Base-by-base conservation (phyloP, 2,797 vertebrate species). In the Cynodonichthys magdalenae region DNA sequence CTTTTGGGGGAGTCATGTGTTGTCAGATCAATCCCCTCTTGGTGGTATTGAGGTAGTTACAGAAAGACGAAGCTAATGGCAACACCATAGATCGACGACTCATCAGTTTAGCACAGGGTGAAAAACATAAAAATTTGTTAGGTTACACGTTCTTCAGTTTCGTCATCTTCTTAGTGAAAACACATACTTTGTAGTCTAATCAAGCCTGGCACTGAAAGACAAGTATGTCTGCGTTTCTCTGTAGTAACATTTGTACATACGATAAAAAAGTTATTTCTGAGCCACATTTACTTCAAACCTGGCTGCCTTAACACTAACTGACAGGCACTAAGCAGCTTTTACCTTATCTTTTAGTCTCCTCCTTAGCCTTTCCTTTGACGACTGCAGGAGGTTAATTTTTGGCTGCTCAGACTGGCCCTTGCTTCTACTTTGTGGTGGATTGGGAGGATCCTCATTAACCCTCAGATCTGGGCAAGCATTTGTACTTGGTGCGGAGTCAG, bases 301-400 rank as follows among this genome's bases (percentile, higher is more conserved):
- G 73, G 72, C 41, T 80, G 71, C 17, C 24, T 61, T 91, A 89
- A 90, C 84, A 47, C 66, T 68, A 64, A 86, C 20, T 84, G 83
- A 83, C 84, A 78, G 78, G 51, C 72, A 52, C 59, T 90, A 87
- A 86, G 80, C 75, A 84, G 87, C 81, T 85, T 90, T 93, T 66
- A 96, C 97, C 96, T 98, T 97, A 87, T 98, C 96, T 88, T 96
- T 98, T 85, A 99, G 95, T 70, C 97, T 95, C 84, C 95, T 94
- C 79, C 95, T 92, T 89, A 99, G 94, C 66, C 96, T 93, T 89
- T 99, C 96, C 92, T 96, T 99, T 51, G 97, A 99, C 15, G 96
- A 99, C 92, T 97, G 96, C 61, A 99, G 95, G 87, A 99, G 81
- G 74, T 90, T 95, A 81, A 99, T 87, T 92, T 87, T 96, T 82